phyloP scores from a whole-genome alignment of 2,888 invertebrate genomes.

The Cecidostiba fungosa region DNA sequence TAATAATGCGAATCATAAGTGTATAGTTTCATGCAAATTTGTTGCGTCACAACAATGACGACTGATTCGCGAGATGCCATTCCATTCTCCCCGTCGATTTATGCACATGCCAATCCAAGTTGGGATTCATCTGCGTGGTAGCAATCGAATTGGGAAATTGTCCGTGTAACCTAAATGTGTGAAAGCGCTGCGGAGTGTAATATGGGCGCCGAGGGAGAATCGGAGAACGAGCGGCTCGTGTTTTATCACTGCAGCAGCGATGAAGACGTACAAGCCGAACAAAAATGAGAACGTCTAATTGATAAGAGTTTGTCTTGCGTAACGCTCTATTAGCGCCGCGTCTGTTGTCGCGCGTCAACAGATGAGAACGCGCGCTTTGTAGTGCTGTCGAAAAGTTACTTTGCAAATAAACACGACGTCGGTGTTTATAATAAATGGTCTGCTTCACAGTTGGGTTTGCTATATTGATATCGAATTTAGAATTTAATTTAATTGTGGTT shows the following conservation, averaged over 20 bases:
- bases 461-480: too few relatives aligned
- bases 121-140: too few relatives aligned
- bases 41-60: too few relatives aligned
- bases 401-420: background rate
- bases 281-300: background rate
- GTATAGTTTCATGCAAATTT: too few relatives aligned
- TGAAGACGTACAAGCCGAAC: background rate
- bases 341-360: background rate
- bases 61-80: too few relatives aligned
- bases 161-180: background rate
- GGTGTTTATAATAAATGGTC: background rate
- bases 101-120: too few relatives aligned
- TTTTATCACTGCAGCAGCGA: background rate
- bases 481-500: too few relatives aligned
- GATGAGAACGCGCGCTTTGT: background rate
- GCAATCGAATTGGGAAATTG: background rate
- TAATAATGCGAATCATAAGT: too few relatives aligned
- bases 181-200: background rate
- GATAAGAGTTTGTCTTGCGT: conserved; percentile 1
- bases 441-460: too few relatives aligned
- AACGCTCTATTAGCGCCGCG: background rate
- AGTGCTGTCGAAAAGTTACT: background rate
- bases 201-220: too few relatives aligned
- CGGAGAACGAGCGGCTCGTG: too few relatives aligned
- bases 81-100: too few relatives aligned